Evolutionary conservation across 2,113 vertebrate genomes (phyloP).

Genomic region (Physeter macrocephalus): DNA sequence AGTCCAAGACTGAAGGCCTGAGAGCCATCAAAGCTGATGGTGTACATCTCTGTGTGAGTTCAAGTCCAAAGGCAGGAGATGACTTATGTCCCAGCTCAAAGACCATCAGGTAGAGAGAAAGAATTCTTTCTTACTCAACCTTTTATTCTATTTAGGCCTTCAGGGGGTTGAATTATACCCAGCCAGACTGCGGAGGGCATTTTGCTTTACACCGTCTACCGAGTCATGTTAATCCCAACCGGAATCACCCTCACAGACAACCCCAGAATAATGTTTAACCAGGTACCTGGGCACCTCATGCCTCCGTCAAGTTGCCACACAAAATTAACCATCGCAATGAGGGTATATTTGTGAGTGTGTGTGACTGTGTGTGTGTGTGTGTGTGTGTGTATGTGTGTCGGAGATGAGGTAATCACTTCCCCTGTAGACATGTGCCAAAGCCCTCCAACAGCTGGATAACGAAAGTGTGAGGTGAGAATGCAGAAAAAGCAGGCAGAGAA

Average conservation of each 20-base stretch:
- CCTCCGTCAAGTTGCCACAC: not conserved
- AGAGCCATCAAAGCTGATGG: not conserved
- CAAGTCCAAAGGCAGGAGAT: not conserved
- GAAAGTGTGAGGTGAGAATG: not conserved
- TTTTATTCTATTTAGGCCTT: not conserved
- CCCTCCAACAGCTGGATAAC: not conserved
- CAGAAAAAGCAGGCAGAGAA: not conserved
- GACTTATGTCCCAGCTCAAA: not conserved
- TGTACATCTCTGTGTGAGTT: not conserved
- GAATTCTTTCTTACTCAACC: not conserved
- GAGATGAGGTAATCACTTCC: not conserved
- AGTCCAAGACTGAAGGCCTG: not conserved
- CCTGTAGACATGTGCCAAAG: not conserved
- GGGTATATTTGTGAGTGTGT: not conserved
- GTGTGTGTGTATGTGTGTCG: no score
- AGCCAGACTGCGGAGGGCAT: no score
- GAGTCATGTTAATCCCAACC: not conserved
- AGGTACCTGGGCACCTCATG: not conserved
- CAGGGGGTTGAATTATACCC: not conserved
- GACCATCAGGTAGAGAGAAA: not conserved
- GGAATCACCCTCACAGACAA: not conserved
- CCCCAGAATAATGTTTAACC: not conserved
- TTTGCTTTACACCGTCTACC: not conserved
- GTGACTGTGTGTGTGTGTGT: not conserved
- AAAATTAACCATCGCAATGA: not conserved